These are phyloP conservation scores for Argyrosomus japonicus DNA, from an alignment of 2,113 vertebrate species.

Conservation along the genomic window DNA sequence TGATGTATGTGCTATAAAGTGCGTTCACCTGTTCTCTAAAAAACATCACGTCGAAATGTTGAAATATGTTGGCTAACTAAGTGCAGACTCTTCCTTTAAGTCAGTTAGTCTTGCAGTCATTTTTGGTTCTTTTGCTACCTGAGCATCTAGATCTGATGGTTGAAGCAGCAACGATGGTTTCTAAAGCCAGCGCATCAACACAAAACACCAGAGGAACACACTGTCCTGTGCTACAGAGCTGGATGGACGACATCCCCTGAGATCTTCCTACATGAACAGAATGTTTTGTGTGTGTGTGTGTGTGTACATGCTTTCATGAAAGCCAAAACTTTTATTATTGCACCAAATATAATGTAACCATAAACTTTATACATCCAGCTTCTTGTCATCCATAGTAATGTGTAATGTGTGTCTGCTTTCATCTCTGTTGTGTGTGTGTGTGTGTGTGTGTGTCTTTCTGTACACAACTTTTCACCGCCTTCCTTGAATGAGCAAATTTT, in stretches of 20 bases:
- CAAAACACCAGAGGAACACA: neutral
- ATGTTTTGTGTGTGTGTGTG: neutral
- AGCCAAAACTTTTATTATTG: conserved; percentile 10
- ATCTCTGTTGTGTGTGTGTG: conserved; percentile 1
- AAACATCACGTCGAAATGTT: neutral
- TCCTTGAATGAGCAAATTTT: conserved; percentile 39
- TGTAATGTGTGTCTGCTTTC: conserved; percentile 24
- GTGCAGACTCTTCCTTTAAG: neutral
- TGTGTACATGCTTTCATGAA: neutral
- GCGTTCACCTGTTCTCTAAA: neutral
- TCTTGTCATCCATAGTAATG: conserved; percentile 5
- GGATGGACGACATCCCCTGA: neutral
- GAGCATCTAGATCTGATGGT: neutral
- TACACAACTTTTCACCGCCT: conserved; percentile 25
- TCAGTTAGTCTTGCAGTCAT: neutral
- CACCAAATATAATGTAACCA: conserved; percentile 20
- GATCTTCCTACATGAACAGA: neutral
- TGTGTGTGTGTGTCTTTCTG: conserved; percentile 3
- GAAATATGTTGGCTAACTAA: neutral
- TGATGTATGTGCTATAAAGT: no score
- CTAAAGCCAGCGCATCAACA: neutral
- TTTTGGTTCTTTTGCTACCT: neutral
- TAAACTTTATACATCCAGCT: conserved; percentile 18
- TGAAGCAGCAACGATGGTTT: neutral
- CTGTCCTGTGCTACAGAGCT: neutral